Percentiles rank a stretch among this genome's conserved stretches.
Conservation (phyloP, 2,113 vertebrate genomes). For the Caracal caracal region DNA sequence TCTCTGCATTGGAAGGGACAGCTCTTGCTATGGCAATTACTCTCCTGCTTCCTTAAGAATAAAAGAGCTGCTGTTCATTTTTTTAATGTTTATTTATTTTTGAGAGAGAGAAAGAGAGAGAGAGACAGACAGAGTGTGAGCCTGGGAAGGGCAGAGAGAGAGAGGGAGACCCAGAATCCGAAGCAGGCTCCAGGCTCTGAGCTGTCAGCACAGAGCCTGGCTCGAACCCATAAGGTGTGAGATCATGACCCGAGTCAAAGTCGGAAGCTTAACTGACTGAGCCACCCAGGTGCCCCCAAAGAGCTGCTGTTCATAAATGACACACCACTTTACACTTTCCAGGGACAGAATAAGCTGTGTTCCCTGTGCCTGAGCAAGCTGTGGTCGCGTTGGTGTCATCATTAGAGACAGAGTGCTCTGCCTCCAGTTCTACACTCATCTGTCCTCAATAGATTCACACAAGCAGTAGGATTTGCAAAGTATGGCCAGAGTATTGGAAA, state of each 20-base stretch:
- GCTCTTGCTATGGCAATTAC: conserved; percentile 68
- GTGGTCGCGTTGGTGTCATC: neutral
- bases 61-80: conserved; percentile 28
- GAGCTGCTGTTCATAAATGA: conserved; percentile 49
- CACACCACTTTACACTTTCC: neutral
- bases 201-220: too few relatives aligned
- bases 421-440: neutral
- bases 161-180: too few relatives aligned
- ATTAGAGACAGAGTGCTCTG: neutral
- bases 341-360: neutral
- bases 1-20: neutral
- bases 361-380: neutral
- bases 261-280: too few relatives aligned
- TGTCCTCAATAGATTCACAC: neutral
- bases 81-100: too few relatives aligned
- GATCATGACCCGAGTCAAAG: too few relatives aligned
- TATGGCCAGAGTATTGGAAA: neutral
- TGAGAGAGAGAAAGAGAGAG: too few relatives aligned
- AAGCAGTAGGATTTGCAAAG: neutral
- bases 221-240: too few relatives aligned
- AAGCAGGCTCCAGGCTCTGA: too few relatives aligned
- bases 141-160: too few relatives aligned
- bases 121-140: too few relatives aligned
- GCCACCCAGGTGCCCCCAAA: neutral
- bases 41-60: conserved; percentile 49